Evolutionary conservation across 1,140 invertebrate species (phyloP), one percentile per base, ranked within the genome.

Genomic region (Thaumetopoea pityocampa): DNA sequence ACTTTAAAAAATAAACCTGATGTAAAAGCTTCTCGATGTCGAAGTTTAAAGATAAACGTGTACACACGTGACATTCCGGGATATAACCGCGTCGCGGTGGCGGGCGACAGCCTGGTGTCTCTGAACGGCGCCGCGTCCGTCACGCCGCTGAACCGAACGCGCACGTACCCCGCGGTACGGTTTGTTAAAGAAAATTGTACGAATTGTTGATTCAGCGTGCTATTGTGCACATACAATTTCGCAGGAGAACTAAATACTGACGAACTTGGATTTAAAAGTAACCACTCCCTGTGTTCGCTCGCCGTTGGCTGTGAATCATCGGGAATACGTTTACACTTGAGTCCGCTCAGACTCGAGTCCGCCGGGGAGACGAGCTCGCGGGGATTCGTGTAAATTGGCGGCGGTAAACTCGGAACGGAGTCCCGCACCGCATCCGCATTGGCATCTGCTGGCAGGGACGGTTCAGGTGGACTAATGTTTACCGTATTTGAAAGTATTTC

Each of bases 171-270:
- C 1, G 37, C 51, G 7, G 44, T 42, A 42, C 47, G 51, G 52
- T 79, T 82, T 17, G 35, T 49, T 20, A 82, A 14, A 24, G 51
- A 45, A 44, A 82, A 69, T 41, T 64, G 54, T 12, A 67, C 23
- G 11, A n/a, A 33, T 45, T 79, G 67, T 42, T 68, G 44, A 8
- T 45, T 20, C 19, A 47, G 16, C 15, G 43, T 38, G 5, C 57
- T 49, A 4, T 49, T 35, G 10, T 22, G 19, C 15, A 81, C 52
- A 16, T 32, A 27, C 12, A 81, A 50, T 53, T 48, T 28, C 4
- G 46, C 26, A 6, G 73, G 77, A 34, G 23, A 43, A 41, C 43
- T 66, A 47, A 26, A 46, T 10, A 80, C 36, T 10, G 23, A 20
- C 24, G 42, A 46, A 1, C 51, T 57, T 19, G 56, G 27, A 16